Conservation (phyloP, 2,797 vertebrate species). For the Sciurus carolinensis region DNA sequence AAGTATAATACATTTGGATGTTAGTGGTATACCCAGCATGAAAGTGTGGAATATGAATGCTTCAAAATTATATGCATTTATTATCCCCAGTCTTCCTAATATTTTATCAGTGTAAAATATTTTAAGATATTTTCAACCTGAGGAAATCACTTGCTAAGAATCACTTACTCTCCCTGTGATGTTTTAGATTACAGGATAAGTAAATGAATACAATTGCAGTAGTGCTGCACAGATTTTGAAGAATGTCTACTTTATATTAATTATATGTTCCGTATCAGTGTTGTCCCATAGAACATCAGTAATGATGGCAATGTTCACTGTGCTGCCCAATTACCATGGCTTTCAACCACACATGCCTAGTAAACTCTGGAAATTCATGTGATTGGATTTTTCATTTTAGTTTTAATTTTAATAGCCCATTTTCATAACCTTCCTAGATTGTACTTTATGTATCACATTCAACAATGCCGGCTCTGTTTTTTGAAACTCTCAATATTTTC, state of each 20-base stretch:
- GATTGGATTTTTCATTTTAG: not conserved
- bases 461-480: not conserved
- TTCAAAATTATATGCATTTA: not conserved
- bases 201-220: not conserved
- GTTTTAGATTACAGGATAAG: not conserved
- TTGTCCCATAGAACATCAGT: not conserved
- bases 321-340: not conserved
- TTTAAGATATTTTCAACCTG: not conserved
- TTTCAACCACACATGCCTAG: not conserved
- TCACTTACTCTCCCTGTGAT: not conserved
- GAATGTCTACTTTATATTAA: not conserved
- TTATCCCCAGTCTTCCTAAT: not conserved
- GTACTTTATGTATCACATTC: not conserved
- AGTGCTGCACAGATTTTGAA: not conserved
- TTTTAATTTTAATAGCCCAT: constrained; percentile 19
- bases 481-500: not conserved
- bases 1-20: not conserved
- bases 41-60: not conserved
- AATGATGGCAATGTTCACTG: not conserved
- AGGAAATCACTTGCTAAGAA: not conserved
- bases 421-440: not conserved
- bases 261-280: not conserved
- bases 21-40: not conserved
- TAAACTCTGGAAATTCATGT: not conserved
- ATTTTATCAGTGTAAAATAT: not conserved